A percentile compares a stretch with the other conserved stretches of the same genome.
phyloP scores from a whole-genome alignment of 92 coral and sea anemone genomes.

The Bergia puertoricense region DNA sequence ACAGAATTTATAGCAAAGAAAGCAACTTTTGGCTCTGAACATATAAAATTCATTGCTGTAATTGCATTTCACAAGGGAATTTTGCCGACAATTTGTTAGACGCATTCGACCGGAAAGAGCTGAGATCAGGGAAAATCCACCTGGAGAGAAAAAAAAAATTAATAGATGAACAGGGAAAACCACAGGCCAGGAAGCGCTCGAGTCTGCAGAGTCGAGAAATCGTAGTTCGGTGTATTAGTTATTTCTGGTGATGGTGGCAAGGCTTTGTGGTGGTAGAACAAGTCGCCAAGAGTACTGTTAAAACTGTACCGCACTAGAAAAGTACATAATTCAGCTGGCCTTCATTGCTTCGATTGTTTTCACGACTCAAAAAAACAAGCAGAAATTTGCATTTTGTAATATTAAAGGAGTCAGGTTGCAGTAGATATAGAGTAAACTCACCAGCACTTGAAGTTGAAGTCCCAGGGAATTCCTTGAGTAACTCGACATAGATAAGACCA shows the following conservation, averaged over 20 bases:
- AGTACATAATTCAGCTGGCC: conserved; percentile 26
- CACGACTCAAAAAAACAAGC: conserved; percentile 1
- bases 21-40: not conserved
- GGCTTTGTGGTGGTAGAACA: not conserved
- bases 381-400: not conserved
- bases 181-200: not conserved
- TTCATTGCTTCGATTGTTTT: conserved; percentile 4
- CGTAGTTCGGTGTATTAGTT: too few relatives aligned
- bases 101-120: conserved; percentile 38
- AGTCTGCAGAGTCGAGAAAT: too few relatives aligned
- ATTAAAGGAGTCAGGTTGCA: not conserved
- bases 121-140: conserved; percentile 36
- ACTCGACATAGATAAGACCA: conserved; percentile 85
- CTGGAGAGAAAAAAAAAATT: conserved; percentile 8
- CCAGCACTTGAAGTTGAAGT: conserved; percentile 24
- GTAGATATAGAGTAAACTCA: not conserved
- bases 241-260: not conserved
- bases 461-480: conserved; percentile 70
- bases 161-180: not conserved
- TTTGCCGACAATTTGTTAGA: not conserved
- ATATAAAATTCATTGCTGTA: not conserved
- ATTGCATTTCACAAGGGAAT: not conserved
- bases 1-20: not conserved
- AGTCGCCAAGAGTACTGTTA: not conserved
- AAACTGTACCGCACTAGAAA: not conserved